Percentiles rank a stretch among this genome's conserved stretches.
These are phyloP conservation scores for Hypomecis punctinalis DNA, from an alignment of 2,888 invertebrate species.

Conservation along the genomic window DNA sequence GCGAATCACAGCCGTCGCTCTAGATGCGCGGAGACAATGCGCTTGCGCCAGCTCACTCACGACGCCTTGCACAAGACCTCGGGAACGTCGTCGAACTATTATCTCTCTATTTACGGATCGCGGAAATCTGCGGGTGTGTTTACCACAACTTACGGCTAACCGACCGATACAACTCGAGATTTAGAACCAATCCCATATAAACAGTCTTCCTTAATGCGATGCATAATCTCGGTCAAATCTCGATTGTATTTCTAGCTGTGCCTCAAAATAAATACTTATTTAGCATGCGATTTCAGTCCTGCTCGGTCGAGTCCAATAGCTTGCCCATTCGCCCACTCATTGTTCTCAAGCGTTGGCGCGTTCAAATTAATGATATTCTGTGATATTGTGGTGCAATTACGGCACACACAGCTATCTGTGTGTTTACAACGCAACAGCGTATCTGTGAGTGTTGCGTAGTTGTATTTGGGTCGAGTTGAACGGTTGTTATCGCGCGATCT, in stretches of 20 bases:
- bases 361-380: conserved; percentile 65
- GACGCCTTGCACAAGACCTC: conserved; percentile 53
- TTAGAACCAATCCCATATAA: no score
- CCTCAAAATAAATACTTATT: conserved; percentile 15
- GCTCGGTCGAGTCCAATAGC: conserved; percentile 44
- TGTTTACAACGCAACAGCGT: conserved; percentile 51
- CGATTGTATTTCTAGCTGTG: no score
- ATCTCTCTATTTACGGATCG: conserved; percentile 56
- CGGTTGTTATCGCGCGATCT: conserved; percentile 58
- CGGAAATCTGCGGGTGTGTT: conserved; percentile 52
- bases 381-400: conserved; percentile 66
- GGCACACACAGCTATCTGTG: conserved; percentile 60
- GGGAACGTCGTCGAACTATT: conserved; percentile 54
- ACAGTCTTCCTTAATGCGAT: no score
- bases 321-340: conserved; percentile 55
- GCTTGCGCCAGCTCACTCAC: conserved; percentile 53
- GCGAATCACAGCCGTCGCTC: conserved; percentile 61
- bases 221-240: no score
- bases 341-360: conserved; percentile 61
- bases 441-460: conserved; percentile 53
- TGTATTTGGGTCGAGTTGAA: conserved; percentile 64
- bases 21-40: conserved; percentile 71
- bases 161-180: no score
- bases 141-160: conserved; percentile 44
- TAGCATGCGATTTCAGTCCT: conserved; percentile 45